Evolutionary conservation across 2,888 invertebrate genomes (phyloP).

Genomic region (Nemotelus pantherinus): DNA sequence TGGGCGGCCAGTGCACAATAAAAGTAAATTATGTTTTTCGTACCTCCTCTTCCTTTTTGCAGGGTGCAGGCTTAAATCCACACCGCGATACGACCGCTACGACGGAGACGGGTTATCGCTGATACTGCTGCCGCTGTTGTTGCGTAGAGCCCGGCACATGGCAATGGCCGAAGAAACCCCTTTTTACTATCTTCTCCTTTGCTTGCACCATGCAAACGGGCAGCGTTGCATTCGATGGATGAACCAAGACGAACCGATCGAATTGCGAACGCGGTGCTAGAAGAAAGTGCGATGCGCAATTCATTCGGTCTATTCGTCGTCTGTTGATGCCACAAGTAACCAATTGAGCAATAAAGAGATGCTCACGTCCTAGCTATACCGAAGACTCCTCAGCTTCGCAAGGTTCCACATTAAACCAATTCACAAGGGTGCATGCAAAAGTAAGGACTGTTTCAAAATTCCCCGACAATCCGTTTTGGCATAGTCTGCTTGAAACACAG

Average conservation of each 20-base stretch:
- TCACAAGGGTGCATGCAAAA: no score
- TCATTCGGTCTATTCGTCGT: no score
- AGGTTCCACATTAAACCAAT: no score
- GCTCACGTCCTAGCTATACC: no score
- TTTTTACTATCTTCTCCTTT: not conserved
- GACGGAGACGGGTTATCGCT: not conserved
- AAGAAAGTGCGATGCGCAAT: not conserved
- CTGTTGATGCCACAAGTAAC: no score
- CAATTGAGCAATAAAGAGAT: no score
- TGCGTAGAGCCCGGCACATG: not conserved
- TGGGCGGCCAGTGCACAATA: constrained; percentile 13
- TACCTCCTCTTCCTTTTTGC: constrained; percentile 34
- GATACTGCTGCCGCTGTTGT: constrained; percentile 5
- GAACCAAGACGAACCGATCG: not conserved
- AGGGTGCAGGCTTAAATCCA: not conserved
- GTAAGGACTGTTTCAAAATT: no score
- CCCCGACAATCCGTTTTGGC: no score
- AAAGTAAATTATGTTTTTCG: constrained; percentile 38
- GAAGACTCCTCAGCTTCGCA: no score
- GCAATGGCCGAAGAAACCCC: not conserved
- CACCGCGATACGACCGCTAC: not conserved
- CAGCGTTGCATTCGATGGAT: not conserved
- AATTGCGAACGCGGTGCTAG: constrained; percentile 5
- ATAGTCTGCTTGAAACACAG: no score
- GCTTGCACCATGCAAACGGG: constrained; percentile 19